Conservation (phyloP, 2,113 vertebrate species). For the Apaloderma vittatum region DNA sequence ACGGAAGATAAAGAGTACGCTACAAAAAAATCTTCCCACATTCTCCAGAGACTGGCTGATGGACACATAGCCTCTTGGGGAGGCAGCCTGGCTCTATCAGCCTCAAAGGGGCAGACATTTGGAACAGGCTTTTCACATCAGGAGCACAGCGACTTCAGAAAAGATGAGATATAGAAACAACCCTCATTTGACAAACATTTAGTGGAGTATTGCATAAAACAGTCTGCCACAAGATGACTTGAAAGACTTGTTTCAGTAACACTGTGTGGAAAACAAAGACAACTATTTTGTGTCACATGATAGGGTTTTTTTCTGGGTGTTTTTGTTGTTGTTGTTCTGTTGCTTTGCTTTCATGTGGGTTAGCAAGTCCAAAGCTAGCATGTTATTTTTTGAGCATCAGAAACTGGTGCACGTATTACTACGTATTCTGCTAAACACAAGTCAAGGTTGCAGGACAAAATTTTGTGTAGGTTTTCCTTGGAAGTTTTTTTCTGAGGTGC, state of each 20-base stretch:
- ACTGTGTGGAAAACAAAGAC: neutral
- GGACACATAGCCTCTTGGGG: neutral
- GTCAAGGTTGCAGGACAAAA: neutral
- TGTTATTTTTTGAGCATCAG: neutral
- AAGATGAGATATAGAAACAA: neutral
- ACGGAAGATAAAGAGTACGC: neutral
- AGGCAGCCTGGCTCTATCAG: neutral
- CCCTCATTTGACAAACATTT: neutral
- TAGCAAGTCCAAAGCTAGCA: neutral
- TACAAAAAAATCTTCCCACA: neutral
- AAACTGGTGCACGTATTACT: neutral
- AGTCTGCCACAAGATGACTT: neutral
- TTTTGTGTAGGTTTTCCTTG: neutral
- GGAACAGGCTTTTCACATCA: neutral
- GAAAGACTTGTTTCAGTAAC: constrained; percentile 43
- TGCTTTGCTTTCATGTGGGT: neutral
- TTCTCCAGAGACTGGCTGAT: neutral
- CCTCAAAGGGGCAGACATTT: neutral
- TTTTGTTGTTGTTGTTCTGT: neutral
- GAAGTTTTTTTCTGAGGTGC: fast-evolving
- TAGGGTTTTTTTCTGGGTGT: neutral
- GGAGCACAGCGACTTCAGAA: neutral
- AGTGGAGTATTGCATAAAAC: constrained; percentile 31
- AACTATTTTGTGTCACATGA: neutral
- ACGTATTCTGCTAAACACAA: neutral